Evolutionary conservation across 2,888 invertebrate species (phyloP).

Genomic region (Phania funesta): DNA sequence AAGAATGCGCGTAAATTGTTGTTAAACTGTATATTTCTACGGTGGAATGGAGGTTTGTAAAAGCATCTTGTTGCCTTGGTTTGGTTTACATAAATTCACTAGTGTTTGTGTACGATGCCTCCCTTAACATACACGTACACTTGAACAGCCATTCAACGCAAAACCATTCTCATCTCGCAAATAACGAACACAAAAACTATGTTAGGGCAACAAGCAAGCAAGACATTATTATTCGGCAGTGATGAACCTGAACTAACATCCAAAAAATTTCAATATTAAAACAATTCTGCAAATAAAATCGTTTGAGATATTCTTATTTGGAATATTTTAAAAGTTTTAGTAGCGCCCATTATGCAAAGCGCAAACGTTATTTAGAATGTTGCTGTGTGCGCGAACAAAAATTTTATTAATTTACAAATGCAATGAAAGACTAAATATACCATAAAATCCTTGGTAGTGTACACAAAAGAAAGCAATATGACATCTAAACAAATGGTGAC

Average conservation of each 20-base stretch:
- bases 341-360: too few relatives aligned
- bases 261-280: background rate
- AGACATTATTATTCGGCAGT: background rate
- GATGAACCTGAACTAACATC: background rate
- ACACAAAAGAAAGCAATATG: conserved; percentile 41
- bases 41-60: conserved; percentile 1
- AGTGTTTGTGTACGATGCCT: conserved; percentile 27
- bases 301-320: too few relatives aligned
- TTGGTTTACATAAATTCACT: conserved; percentile 60
- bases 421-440: background rate
- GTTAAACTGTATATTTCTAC: background rate
- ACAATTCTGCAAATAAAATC: too few relatives aligned
- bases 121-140: background rate
- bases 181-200: background rate
- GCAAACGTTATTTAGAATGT: too few relatives aligned
- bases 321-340: too few relatives aligned
- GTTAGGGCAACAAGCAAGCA: background rate
- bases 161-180: conserved; percentile 42
- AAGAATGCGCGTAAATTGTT: conserved; percentile 27
- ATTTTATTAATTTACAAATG: background rate
- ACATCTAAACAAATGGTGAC: conserved; percentile 55
- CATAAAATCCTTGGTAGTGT: background rate
- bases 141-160: conserved; percentile 28
- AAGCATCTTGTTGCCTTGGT: conserved; percentile 45
- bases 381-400: too few relatives aligned